These are phyloP conservation scores for Mesitornis unicolor DNA, from an alignment of 2,113 vertebrate species.

Conservation along the genomic window DNA sequence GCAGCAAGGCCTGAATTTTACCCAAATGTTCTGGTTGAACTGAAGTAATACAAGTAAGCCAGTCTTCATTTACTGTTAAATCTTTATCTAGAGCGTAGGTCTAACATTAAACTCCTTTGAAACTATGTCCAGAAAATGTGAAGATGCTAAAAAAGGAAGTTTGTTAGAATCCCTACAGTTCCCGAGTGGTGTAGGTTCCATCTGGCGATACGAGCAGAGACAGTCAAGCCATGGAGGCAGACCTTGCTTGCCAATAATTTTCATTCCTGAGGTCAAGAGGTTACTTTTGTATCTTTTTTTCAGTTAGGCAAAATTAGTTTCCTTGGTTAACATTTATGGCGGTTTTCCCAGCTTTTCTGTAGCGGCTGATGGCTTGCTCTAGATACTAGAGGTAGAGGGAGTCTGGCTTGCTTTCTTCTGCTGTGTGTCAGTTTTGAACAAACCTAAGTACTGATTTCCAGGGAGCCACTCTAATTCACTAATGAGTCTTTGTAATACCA, in stretches of 20 bases:
- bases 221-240: neutral
- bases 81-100: neutral
- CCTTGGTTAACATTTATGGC: neutral
- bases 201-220: neutral
- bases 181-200: neutral
- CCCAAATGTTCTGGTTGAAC: neutral
- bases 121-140: neutral
- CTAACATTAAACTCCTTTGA: neutral
- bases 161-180: neutral
- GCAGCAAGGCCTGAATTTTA: neutral
- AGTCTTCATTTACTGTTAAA: neutral
- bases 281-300: neutral
- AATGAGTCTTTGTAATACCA: neutral
- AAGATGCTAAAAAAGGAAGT: neutral
- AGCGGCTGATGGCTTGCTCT: neutral
- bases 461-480: neutral
- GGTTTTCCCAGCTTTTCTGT: neutral
- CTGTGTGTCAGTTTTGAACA: neutral
- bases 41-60: neutral
- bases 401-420: neutral
- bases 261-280: neutral
- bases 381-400: neutral
- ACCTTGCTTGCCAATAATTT: neutral
- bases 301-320: neutral
- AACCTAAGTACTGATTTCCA: neutral